These are phyloP conservation scores for Athene noctua DNA, from an alignment of 2,113 vertebrate species.

Conservation along the genomic window DNA sequence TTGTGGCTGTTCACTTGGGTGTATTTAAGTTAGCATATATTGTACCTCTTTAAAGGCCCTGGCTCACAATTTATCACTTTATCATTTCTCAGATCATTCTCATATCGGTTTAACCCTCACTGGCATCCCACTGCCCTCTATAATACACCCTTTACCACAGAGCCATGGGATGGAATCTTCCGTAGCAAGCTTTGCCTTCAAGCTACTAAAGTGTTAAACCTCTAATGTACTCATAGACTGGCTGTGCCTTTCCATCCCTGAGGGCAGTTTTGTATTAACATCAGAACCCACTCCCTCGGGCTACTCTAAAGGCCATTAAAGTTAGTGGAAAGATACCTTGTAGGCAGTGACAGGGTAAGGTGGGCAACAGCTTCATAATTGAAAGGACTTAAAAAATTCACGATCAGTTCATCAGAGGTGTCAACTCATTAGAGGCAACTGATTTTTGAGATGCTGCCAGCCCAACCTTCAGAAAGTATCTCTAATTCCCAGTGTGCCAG, in stretches of 20 bases:
- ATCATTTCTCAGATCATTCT: background rate
- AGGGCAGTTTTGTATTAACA: background rate
- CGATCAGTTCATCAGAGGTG: background rate
- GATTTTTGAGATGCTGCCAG: background rate
- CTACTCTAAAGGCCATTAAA: background rate
- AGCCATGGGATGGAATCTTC: background rate
- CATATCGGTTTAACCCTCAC: rapidly evolving
- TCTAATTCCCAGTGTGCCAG: background rate
- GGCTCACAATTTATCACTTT: background rate
- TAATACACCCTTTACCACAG: background rate
- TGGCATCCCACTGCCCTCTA: background rate
- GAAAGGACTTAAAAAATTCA: background rate
- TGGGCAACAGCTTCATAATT: background rate
- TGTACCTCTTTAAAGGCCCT: background rate
- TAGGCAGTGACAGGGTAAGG: background rate
- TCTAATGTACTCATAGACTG: background rate
- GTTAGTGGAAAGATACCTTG: background rate
- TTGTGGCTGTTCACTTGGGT: background rate
- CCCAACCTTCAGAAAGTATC: background rate
- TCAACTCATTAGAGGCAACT: background rate
- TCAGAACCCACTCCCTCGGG: background rate
- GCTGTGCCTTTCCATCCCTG: background rate
- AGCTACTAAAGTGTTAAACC: background rate
- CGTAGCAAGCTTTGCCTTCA: background rate
- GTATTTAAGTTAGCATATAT: background rate